Percentiles rank a stretch among this genome's conserved stretches.
phyloP scores from a whole-genome alignment of 2,888 invertebrate species.

The Tetrapedia diversipes region DNA sequence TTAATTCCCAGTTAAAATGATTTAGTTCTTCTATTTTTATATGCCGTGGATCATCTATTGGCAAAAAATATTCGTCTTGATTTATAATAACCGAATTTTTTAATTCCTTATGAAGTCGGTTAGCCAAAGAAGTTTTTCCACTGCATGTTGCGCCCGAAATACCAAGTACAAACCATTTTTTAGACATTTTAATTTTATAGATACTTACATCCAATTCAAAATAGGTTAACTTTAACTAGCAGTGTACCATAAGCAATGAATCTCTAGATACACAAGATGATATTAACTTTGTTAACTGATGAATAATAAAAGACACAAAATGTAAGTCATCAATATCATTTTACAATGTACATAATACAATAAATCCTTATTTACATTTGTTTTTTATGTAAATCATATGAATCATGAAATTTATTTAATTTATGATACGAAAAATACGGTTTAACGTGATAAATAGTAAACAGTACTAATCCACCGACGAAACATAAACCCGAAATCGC shows the following conservation, averaged over 20 bases:
- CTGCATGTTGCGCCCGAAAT: slow-evolving; percentile 93
- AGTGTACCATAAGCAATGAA: not conserved
- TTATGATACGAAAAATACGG: slow-evolving; percentile 61
- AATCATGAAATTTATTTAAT: slow-evolving; percentile 39
- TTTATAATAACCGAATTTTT: slow-evolving; percentile 84
- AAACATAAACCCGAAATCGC: slow-evolving; percentile 86
- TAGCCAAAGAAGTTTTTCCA: slow-evolving; percentile 91
- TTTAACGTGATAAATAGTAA: slow-evolving; percentile 85
- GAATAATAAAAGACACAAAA: not conserved
- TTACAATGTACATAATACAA: too few relatives aligned
- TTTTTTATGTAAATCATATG: not conserved
- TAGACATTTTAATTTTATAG: slow-evolving; percentile 68
- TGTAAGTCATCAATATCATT: too few relatives aligned
- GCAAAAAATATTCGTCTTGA: slow-evolving; percentile 91
- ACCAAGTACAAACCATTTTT: slow-evolving; percentile 86
- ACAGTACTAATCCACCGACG: slow-evolving; percentile 87
- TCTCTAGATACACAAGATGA: slow-evolving; percentile 17
- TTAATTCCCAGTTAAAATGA: slow-evolving; percentile 90
- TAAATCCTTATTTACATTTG: not conserved
- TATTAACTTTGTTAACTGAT: not conserved
- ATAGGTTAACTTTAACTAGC: slow-evolving; percentile 5
- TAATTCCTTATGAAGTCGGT: slow-evolving; percentile 83
- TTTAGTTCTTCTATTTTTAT: slow-evolving; percentile 86
- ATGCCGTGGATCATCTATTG: slow-evolving; percentile 87
- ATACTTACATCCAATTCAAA: not conserved